Conservation (phyloP, 2,888 invertebrate genomes). For the Pristionchus exspectatus region DNA sequence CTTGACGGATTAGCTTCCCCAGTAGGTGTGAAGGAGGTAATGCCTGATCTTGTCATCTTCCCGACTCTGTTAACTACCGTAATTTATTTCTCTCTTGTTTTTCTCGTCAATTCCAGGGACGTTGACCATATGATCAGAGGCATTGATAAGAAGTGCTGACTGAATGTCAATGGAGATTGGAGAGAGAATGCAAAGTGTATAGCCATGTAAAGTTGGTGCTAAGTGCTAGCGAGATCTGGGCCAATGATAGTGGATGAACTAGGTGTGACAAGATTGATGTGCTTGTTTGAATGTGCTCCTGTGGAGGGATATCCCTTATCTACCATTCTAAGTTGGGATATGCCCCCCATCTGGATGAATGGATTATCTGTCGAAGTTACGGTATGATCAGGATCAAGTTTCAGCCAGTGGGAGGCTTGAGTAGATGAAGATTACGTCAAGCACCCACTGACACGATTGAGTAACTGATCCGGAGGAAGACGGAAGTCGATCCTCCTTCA, state of each 20-base stretch:
- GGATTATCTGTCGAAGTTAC: slow-evolving; percentile 30
- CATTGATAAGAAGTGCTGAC: slow-evolving; percentile 36
- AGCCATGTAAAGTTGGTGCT: slow-evolving; percentile 25
- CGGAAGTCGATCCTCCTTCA: neutral
- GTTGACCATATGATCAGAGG: slow-evolving; percentile 25
- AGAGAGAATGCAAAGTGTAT: neutral
- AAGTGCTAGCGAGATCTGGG: slow-evolving; percentile 7
- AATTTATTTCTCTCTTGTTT: neutral
- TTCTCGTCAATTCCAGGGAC: slow-evolving; percentile 17
- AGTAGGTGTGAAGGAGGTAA: slow-evolving; percentile 23
- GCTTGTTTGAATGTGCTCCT: neutral
- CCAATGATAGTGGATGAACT: slow-evolving; percentile 4
- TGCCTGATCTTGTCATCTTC: neutral
- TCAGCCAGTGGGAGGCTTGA: neutral
- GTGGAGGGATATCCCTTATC: neutral
- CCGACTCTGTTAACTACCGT: neutral
- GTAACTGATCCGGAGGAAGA: slow-evolving; percentile 20
- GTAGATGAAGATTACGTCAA: slow-evolving; percentile 41
- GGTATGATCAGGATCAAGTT: neutral
- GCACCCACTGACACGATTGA: slow-evolving; percentile 37
- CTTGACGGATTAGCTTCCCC: slow-evolving; percentile 10
- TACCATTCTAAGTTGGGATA: neutral
- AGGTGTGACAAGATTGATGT: slow-evolving; percentile 27
- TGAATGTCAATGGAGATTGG: neutral
- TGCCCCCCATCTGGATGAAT: neutral